Evolutionary conservation across 2,797 vertebrate genomes (phyloP), one percentile per base, ranked within the genome.

Genomic region (Ateles fusciceps): DNA sequence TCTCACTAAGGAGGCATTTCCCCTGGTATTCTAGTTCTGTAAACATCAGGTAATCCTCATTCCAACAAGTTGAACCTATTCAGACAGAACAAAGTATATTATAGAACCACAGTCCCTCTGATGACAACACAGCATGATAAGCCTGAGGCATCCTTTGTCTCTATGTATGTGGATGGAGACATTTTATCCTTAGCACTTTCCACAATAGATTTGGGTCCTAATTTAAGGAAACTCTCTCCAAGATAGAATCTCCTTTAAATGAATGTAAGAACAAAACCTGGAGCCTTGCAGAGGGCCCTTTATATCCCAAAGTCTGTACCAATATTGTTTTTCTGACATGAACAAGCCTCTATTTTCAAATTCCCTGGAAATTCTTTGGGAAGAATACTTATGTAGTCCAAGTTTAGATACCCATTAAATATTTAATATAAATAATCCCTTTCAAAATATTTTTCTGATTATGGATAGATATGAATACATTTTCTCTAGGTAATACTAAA

Each of bases 141-240:
- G 6, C 68, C 61, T 87, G 87, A 95, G 95, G 64, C 26, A 94
- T 8, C 28, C 80, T 89, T 94, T 88, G 21, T 76, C 74, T 94
- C 48, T 85, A 17, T 78, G 72, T 90, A 88, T 88, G 68, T 81
- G 28, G 36, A 88, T 36, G 30, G 42, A 90, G 22, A 92, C 13
- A 85, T 75, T 91, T 93, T 87, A 96, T 89, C 80, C 68, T 94
- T 95, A 94, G 52, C 36, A 86, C 36, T 85, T 94, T 96, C 48
- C 33, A 75, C 42, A 79, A 59, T 79, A 68, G 50, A 97, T 11
- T 86, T 80, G 48, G 52, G 36, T 80, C 12, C 12, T 36, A 96
- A 87, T 90, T 92, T 90, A 92, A 86, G 24, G 7, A 95, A 96
- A 89, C 8, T 10, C 36, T 84, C 19, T 85, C 24, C 30, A 94